Evolutionary conservation across 2,113 vertebrate genomes (phyloP), one percentile per base, ranked within the genome.

Genomic region (Istiophorus platypterus): DNA sequence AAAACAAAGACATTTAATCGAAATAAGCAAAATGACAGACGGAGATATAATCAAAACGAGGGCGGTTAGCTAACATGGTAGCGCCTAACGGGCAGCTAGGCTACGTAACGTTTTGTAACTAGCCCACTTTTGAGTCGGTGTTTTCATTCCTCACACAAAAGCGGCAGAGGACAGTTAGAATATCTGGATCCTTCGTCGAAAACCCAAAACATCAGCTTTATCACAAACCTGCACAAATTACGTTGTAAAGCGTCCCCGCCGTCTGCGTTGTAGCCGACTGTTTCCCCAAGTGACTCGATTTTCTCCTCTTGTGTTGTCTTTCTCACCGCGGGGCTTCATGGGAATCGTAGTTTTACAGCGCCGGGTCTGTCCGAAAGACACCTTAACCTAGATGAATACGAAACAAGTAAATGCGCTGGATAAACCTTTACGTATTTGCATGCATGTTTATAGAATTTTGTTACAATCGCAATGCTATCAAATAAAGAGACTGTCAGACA

Each of bases 311-410:
- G 34, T 74, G 42, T 34, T 18, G 3, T 10, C 31, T 41, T 3
- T 24, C 5, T 11, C 2, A 0, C 39, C 81, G 61, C 61, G 24
- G 22, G 62, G 82, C 57, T 18, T 64, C 15, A 12, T 72, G 89
- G 89, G 86, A 86, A 2, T 49, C 54, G 72, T 15, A 79, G 76
- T 86, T 76, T 20, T 49, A 29, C 4, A 52, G 1, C 13, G 1
- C 18, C 39, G 62, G 13, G 37, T 13, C 3, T 12, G 54, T 27
- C n/a, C 54, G 24, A 56, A 26, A 56, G 10, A 54, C 8, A 5
- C 26, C n/a, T 29, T 24, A 68, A 34, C 14, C 1, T 12, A 39
- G 27, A 13, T 13, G 4, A 45, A 45, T 13, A 67, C 8, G 22
- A 47, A 26, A 67, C 13, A 51, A 7, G 2, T 15, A 49, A 42